phyloP scores from a whole-genome alignment of 2,797 vertebrate genomes.

The Euphonia xanthogaster region DNA sequence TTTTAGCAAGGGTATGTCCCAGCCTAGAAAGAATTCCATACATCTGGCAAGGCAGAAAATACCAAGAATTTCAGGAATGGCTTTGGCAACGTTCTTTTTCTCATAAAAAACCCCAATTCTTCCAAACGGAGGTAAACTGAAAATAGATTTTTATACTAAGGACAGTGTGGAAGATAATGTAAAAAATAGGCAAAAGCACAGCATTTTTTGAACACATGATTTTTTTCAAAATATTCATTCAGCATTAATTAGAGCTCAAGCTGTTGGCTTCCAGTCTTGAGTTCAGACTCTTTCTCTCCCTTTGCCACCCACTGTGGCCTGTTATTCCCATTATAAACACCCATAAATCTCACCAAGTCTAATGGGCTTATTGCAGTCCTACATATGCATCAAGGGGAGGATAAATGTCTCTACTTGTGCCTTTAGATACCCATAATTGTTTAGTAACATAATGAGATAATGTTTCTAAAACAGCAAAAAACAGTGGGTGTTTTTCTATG shows the following conservation, averaged over 20 bases:
- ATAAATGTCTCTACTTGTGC: slow-evolving; percentile 23
- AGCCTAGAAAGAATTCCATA: not conserved
- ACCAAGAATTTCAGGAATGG: not conserved
- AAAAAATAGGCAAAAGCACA: not conserved
- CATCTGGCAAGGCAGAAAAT: not conserved
- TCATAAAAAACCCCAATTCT: not conserved
- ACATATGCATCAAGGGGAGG: not conserved
- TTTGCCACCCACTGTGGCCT: not conserved
- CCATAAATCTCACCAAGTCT: slow-evolving; percentile 44
- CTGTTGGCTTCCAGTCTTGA: not conserved
- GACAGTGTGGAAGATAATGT: not conserved
- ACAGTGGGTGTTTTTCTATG: not conserved
- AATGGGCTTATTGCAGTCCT: slow-evolving; percentile 36
- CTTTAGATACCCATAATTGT: slow-evolving; percentile 32
- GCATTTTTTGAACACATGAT: not conserved
- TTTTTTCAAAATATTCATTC: slow-evolving; percentile 10
- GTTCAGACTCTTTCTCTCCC: not conserved
- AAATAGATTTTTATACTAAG: not conserved
- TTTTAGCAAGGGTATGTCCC: not conserved
- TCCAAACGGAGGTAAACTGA: not conserved
- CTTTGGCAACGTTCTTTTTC: not conserved
- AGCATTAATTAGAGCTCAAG: slow-evolving; percentile 31
- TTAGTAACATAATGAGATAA: slow-evolving; percentile 45
- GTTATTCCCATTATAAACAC: slow-evolving; percentile 21
- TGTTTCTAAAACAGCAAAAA: slow-evolving; percentile 35